These are phyloP conservation scores for Diabrotica virgifera DNA, from an alignment of 1,140 invertebrate species.

Conservation along the genomic window DNA sequence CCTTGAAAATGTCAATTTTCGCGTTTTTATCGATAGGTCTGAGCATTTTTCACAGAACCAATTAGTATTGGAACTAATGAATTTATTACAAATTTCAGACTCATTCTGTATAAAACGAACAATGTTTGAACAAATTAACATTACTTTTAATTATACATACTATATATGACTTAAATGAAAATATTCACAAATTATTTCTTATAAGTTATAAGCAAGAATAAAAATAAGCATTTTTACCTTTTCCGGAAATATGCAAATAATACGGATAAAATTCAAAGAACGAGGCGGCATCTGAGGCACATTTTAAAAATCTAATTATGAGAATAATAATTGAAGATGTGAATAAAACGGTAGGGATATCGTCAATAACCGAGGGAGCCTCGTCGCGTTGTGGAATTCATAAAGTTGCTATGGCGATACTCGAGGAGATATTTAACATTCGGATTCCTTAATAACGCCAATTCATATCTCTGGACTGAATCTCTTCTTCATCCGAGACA, in stretches of 20 bases:
- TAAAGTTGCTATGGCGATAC: conserved; percentile 12
- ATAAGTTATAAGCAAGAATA: too few species aligned
- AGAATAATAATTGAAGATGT: conserved; percentile 1
- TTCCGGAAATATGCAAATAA: neutral
- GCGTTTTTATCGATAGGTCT: too few species aligned
- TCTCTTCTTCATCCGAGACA: conserved; percentile 40
- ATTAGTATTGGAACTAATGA: too few species aligned
- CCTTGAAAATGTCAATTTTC: too few species aligned
- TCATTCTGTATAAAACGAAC: too few species aligned
- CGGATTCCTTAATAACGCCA: conserved; percentile 44
- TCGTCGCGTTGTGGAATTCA: conserved; percentile 13
- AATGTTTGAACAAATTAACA: too few species aligned
- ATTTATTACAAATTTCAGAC: too few species aligned
- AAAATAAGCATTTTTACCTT: neutral
- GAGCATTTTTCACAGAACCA: too few species aligned
- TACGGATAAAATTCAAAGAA: neutral
- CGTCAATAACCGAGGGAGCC: conserved; percentile 23
- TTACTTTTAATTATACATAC: too few species aligned
- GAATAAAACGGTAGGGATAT: conserved; percentile 17
- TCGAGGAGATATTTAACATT: conserved; percentile 36
- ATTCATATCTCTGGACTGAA: conserved; percentile 43
- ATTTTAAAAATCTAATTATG: neutral
- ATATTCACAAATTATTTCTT: too few species aligned
- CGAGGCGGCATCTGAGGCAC: neutral
- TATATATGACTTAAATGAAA: too few species aligned